Percentiles rank a stretch among this genome's conserved stretches.
phyloP scores from a whole-genome alignment of 2,797 vertebrate species.

The Etheostoma nigrum region DNA sequence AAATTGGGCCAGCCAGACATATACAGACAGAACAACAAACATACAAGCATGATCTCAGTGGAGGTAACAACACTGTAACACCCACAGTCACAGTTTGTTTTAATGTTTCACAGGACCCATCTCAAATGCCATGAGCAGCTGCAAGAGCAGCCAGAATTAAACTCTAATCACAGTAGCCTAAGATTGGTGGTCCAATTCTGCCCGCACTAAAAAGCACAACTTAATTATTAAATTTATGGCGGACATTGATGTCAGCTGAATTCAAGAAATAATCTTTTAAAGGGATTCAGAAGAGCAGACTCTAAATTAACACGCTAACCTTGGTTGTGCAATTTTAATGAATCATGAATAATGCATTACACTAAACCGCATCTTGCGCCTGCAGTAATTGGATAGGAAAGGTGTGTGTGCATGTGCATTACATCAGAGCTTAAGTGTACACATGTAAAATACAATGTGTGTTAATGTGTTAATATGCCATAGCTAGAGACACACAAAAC shows the following conservation, averaged over 20 bases:
- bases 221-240: conserved; percentile 34
- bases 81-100: background rate
- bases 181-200: conserved; percentile 46
- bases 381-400: conserved; percentile 50
- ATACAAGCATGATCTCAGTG: no score
- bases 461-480: background rate
- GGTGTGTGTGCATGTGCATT: conserved; percentile 25
- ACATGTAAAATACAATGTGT: conserved; percentile 14
- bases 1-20: no score
- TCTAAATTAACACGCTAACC: conserved; percentile 59
- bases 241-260: conserved; percentile 35
- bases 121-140: conserved; percentile 25
- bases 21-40: no score
- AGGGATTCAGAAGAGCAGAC: conserved; percentile 56
- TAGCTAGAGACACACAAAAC: background rate
- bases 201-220: conserved; percentile 25
- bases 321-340: conserved; percentile 51
- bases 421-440: conserved; percentile 3
- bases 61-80: no score
- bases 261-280: conserved; percentile 65
- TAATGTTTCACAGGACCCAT: conserved; percentile 14
- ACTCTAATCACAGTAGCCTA: conserved; percentile 37
- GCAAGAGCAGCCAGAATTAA: conserved; percentile 43
- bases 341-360: conserved; percentile 69
- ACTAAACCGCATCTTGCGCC: conserved; percentile 38